A percentile compares a stretch with the other conserved stretches of the same genome.
phyloP scores from a whole-genome alignment of 2,113 vertebrate genomes.

The Bubalus kerabau region DNA sequence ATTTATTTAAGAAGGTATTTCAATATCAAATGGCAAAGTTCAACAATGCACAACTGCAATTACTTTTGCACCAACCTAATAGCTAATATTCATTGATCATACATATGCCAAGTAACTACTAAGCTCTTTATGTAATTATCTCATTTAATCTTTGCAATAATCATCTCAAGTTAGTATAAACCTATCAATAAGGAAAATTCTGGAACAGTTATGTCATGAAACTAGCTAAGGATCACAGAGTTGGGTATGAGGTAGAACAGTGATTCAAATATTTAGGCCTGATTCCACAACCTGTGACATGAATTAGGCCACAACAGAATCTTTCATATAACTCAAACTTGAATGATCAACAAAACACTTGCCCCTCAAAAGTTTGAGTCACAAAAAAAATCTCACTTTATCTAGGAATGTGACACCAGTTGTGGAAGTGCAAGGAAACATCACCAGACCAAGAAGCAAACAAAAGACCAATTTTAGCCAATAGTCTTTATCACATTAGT shows the following conservation, averaged over 20 bases:
- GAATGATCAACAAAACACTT: conserved; percentile 20
- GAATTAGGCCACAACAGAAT: conserved; percentile 17
- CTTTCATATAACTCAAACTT: neutral
- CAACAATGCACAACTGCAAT: neutral
- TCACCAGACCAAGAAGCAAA: neutral
- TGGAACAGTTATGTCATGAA: neutral
- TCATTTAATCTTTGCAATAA: conserved; percentile 25
- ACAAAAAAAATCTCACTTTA: conserved; percentile 7
- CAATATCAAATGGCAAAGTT: neutral
- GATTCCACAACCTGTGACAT: neutral
- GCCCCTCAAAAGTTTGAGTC: neutral
- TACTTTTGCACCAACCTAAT: neutral
- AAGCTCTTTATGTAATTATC: neutral
- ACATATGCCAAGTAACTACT: neutral
- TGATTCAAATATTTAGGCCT: conserved; percentile 30
- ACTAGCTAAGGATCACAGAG: conserved; percentile 1
- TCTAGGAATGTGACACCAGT: neutral
- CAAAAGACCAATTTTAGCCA: conserved; percentile 33
- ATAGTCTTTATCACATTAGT: neutral
- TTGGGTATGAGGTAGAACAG: neutral
- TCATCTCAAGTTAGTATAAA: conserved; percentile 5
- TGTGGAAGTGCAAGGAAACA: conserved; percentile 14
- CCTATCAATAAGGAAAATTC: neutral
- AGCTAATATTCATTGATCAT: conserved; percentile 33
- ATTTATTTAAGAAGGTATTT: neutral